These are phyloP conservation scores for Strigamia transsilvanica DNA, from an alignment of 2,888 invertebrate genomes.

Conservation along the genomic window DNA sequence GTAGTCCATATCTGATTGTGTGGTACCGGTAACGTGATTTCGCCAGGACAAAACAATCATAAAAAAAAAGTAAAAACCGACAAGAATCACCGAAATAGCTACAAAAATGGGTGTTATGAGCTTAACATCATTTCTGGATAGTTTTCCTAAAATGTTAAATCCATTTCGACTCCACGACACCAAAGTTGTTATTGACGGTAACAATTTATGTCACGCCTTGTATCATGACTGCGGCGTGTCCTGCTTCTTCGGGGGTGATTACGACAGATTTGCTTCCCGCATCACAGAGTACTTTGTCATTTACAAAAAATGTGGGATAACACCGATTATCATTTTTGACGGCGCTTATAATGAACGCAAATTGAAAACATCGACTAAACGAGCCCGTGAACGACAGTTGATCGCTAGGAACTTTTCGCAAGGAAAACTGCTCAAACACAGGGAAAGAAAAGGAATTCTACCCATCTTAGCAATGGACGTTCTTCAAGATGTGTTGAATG, in stretches of 20 bases:
- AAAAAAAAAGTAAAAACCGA: neutral
- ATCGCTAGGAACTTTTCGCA: conserved; percentile 52
- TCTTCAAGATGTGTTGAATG: conserved; percentile 75
- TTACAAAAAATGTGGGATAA: conserved; percentile 75
- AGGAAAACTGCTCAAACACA: neutral
- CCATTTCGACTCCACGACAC: conserved; percentile 73
- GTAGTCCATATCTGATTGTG: no score
- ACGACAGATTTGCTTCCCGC: conserved; percentile 76
- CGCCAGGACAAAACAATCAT: neutral
- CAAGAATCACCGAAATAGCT: neutral
- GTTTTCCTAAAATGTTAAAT: conserved; percentile 67
- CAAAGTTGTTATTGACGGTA: conserved; percentile 81
- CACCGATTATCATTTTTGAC: conserved; percentile 79
- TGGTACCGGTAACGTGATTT: no score
- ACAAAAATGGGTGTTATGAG: conserved; percentile 82
- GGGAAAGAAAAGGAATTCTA: conserved; percentile 68
- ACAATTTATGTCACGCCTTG: conserved; percentile 71
- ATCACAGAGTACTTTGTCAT: conserved; percentile 75
- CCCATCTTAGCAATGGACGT: conserved; percentile 79
- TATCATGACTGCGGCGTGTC: conserved; percentile 62
- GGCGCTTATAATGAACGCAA: conserved; percentile 72
- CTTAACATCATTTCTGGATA: conserved; percentile 72
- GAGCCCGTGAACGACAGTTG: conserved; percentile 58
- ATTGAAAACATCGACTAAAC: conserved; percentile 69
- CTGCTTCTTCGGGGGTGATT: conserved; percentile 85